phyloP scores from a whole-genome alignment of 53 echinoderm and acorn worm genomes.

The Zoroaster sp. region DNA sequence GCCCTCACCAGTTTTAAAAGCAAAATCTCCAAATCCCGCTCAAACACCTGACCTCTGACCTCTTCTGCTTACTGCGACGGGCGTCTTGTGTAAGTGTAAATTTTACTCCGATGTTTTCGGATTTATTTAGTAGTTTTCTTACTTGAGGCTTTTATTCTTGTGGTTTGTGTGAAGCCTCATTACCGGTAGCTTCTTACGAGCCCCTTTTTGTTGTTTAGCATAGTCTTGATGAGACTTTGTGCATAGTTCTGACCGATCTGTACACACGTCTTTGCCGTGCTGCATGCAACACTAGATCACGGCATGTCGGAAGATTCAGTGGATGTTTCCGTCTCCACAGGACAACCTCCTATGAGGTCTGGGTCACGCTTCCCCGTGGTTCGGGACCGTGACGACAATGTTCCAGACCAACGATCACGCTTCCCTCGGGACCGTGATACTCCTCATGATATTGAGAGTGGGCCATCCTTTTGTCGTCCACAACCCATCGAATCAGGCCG shows the following conservation, averaged over 20 bases:
- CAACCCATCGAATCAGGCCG: background rate
- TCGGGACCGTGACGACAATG: slow-evolving; percentile 8
- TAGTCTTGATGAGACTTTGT: background rate
- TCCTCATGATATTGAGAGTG: too few relatives aligned
- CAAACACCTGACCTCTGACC: slow-evolving; percentile 4
- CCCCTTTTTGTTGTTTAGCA: background rate
- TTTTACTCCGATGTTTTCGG: background rate
- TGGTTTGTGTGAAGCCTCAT: background rate
- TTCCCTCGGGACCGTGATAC: too few relatives aligned
- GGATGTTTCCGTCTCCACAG: background rate
- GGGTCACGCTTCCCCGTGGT: background rate
- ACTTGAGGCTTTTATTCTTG: background rate
- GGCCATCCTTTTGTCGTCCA: background rate
- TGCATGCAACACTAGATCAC: background rate
- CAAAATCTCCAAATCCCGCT: slow-evolving; percentile 1
- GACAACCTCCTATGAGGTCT: background rate
- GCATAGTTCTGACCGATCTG: too few relatives aligned
- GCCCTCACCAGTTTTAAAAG: slow-evolving; percentile 35
- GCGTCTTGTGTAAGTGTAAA: background rate
- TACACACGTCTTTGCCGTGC: background rate
- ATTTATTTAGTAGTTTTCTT: background rate
- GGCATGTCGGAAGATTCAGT: background rate
- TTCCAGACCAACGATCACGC: too few relatives aligned
- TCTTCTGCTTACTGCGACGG: background rate
- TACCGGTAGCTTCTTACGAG: background rate